These are phyloP conservation scores for Mobula hypostoma DNA, from an alignment of 2,113 vertebrate species.

Conservation along the genomic window DNA sequence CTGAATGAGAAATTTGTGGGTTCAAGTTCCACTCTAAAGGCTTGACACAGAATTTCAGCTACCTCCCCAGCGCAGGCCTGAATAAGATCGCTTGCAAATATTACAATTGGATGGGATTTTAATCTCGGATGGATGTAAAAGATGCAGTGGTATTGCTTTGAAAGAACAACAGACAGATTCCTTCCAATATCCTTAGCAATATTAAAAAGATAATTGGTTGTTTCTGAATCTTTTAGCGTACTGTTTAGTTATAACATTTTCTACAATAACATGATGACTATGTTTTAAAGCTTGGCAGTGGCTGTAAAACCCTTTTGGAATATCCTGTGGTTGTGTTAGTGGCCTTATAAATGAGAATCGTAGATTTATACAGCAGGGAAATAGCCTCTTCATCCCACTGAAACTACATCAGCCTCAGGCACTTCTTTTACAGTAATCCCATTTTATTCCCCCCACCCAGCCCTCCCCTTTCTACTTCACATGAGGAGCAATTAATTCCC, in stretches of 20 bases:
- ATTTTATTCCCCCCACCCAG: too few relatives aligned
- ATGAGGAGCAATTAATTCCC: too few relatives aligned
- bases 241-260: neutral
- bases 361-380: neutral
- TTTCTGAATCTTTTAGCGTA: too few relatives aligned
- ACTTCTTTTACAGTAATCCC: too few relatives aligned
- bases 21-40: neutral
- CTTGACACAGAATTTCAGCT: neutral
- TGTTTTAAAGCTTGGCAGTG: neutral
- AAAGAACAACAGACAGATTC: neutral
- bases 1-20: neutral
- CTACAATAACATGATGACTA: neutral
- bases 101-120: neutral
- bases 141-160: neutral
- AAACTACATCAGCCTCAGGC: too few relatives aligned
- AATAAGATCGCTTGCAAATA: neutral
- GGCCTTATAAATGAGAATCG: neutral
- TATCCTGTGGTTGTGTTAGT: neutral
- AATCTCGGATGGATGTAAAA: neutral
- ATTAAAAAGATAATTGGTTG: too few relatives aligned
- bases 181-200: too few relatives aligned
- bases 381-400: too few relatives aligned
- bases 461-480: too few relatives aligned
- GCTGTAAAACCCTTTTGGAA: neutral
- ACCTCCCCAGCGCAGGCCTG: neutral